Evolutionary conservation across 2,113 vertebrate genomes (phyloP), one percentile per base, ranked within the genome.

Genomic region (Burhinus oedicnemus): DNA sequence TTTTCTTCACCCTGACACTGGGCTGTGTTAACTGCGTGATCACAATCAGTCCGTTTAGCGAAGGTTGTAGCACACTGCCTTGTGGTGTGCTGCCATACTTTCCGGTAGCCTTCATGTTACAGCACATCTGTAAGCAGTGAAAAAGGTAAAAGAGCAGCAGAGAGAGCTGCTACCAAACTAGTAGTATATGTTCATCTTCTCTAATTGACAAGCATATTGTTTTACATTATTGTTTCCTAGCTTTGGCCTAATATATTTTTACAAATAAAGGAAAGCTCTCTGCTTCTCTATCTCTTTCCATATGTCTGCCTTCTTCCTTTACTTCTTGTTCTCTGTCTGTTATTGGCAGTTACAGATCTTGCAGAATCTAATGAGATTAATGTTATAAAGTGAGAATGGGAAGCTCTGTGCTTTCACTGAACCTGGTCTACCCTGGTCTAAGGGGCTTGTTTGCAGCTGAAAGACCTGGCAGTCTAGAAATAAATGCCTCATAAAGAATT

Each of bases 311-410:
- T 61, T 71, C 65, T 72, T 64, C 49, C 75, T 80, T 71, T 65
- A 76, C 47, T 76, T 84, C 83, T 62, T 79, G 30, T 70, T 66
- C 32, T 79, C 83, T 70, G 7, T 6, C 45, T 81, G 21, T 72
- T 86, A 52, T 21, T 80, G 44, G 27, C n/a, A 96, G 32, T 66
- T 52, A 62, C 5, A 71, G 62, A 66, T 93, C 79, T 90, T 95
- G 91, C 90, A 87, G 60, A 75, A 97, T 94, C 93, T 97, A 97
- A 97, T 98, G 94, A 98, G 94, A 98, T 97, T 94, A 96, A 96
- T 95, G 94, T 45, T 93, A 68, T 79, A 57, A 93, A 94, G 52
- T 58, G 40, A 92, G 89, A 97, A 91, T 42, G 57, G 58, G 83
- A 62, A 84, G 38, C 58, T 42, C 66, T 45, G 10, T 83, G 40